Percentiles rank a stretch among this genome's conserved stretches.
Evolutionary conservation across 2,797 vertebrate species (phyloP).

Genomic region (Sylvilagus floridanus): DNA sequence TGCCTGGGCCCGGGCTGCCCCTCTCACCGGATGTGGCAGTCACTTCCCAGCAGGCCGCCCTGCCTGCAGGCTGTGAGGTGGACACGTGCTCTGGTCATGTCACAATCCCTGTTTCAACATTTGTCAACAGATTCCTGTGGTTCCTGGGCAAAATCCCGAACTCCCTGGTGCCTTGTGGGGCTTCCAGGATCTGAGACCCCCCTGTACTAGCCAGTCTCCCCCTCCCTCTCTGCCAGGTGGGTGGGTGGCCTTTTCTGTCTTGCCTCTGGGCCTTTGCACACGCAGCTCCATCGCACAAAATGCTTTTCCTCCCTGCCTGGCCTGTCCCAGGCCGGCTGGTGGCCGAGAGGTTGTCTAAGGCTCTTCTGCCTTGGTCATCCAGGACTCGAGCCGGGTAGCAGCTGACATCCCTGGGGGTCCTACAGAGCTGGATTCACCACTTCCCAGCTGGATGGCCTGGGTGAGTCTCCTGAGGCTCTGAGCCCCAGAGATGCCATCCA

Average conservation of each 20-base stretch:
- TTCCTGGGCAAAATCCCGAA: background rate
- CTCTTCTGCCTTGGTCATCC: background rate
- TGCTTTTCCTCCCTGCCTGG: background rate
- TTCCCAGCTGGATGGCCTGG: background rate
- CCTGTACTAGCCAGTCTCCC: background rate
- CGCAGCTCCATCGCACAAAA: background rate
- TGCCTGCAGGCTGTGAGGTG: too few species aligned
- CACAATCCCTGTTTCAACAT: background rate
- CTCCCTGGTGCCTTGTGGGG: background rate
- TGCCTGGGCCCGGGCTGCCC: background rate
- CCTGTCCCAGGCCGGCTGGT: background rate
- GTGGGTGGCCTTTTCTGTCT: background rate
- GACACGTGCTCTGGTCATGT: background rate
- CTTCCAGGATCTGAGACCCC: background rate
- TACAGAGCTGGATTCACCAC: background rate
- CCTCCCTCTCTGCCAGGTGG: background rate
- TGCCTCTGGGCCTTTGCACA: background rate
- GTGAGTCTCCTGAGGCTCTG: background rate
- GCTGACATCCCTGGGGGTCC: background rate
- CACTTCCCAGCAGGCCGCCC: background rate
- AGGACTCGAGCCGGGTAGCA: accelerated
- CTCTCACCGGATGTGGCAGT: background rate
- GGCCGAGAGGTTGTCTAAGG: background rate
- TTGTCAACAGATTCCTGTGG: background rate
- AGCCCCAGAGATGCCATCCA: background rate